These are phyloP conservation scores for Calypte anna DNA, from an alignment of 2,113 vertebrate genomes.

Conservation along the genomic window DNA sequence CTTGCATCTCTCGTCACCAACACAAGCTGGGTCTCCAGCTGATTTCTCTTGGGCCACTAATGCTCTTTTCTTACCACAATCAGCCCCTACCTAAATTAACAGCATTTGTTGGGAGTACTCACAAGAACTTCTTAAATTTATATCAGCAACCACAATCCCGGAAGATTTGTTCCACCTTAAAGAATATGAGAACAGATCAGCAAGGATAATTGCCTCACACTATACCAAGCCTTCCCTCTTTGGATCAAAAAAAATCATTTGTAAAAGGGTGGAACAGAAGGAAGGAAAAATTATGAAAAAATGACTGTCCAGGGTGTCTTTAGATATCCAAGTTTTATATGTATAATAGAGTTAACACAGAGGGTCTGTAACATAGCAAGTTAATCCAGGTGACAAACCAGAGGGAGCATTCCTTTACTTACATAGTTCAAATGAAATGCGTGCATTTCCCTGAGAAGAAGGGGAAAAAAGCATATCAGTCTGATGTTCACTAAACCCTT, in stretches of 20 bases:
- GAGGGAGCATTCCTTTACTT: not conserved
- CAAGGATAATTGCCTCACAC: not conserved
- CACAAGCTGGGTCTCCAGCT: not conserved
- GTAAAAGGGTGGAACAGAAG: not conserved
- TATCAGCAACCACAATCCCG: not conserved
- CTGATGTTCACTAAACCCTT: conserved; percentile 38
- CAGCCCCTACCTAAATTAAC: not conserved
- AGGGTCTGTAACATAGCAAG: not conserved
- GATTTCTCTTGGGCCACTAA: rapidly evolving
- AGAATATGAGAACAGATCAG: not conserved
- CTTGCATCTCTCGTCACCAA: not conserved
- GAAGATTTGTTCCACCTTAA: not conserved
- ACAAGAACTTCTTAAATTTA: not conserved
- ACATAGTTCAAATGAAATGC: not conserved
- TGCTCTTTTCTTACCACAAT: not conserved
- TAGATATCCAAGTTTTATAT: not conserved
- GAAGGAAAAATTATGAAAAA: not conserved
- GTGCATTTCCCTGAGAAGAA: not conserved
- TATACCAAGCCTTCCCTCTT: not conserved
- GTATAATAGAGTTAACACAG: not conserved
- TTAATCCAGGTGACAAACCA: not conserved
- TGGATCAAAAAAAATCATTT: not conserved
- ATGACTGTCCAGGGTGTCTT: not conserved
- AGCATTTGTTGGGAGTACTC: not conserved
- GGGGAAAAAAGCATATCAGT: not conserved